Base-by-base conservation (phyloP, 2,888 invertebrate genomes). In the Halictus ligatus region DNA sequence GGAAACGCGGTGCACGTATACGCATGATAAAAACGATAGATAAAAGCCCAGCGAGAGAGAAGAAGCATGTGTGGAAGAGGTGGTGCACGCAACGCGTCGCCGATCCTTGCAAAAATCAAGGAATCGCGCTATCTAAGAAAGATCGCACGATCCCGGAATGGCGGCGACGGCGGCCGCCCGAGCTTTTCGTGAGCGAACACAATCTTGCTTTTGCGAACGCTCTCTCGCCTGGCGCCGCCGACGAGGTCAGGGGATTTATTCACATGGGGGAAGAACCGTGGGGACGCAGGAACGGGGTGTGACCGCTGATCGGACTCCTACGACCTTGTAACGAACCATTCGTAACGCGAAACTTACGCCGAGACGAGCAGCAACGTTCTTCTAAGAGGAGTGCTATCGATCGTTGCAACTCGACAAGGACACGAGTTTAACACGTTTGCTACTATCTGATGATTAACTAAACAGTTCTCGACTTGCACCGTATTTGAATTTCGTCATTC, bases 21-120 rank as follows among this genome's bases (percentile, higher is more conserved):
- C 85, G 89, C 89, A 89, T 87, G 93, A 94, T 93, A 89, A 89
- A 88, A 87, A 87, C 73, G 81, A 72, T 75, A 89, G 93, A 94
- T 92, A 93, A 21, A 71, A 92, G 90, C 21, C 29, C 40, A 8
- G 64, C 48, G 29, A 75, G 64, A 64, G 58, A 72, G 78, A 46
- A 75, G 72, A 46, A 75, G 54, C 72, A 21, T 54, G 58, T 58
- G 73, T 15, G 54, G n/a, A 71, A 77, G 29, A 15, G 64, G 64
- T 64, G 64, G 64, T 35, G 50, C 73, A 78, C 77, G 84, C 72
- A 81, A 85, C 58, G 46, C 78, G 15, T n/a, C n/a, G 7, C 18
- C 48, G 60, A 80, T 81, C 58, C 43, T 50, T 50, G 64, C n/a
- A 81, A 80, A 69, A 73, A 76, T 83, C 77, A 64, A 50, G n/a